phyloP scores from a whole-genome alignment of 2,113 vertebrate species.

The Neomonachus schauinslandi region DNA sequence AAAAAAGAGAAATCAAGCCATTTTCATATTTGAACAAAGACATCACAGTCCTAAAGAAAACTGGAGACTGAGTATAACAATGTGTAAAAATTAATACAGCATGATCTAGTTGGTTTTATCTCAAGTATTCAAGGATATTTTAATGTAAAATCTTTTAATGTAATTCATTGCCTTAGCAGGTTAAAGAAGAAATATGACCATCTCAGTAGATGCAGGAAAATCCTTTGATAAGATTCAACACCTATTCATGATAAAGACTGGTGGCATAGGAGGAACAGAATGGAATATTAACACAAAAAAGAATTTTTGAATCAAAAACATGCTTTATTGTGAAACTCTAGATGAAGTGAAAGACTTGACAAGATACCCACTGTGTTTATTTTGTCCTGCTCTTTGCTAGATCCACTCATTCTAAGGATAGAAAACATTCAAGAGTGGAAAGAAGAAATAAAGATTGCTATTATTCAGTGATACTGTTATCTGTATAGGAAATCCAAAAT shows the following conservation, averaged over 20 bases:
- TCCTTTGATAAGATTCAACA: conserved; percentile 16
- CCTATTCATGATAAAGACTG: not conserved
- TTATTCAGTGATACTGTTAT: not conserved
- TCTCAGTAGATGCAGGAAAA: not conserved
- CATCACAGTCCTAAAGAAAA: not conserved
- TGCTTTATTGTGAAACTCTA: not conserved
- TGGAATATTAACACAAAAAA: not conserved
- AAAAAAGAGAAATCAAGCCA: not conserved
- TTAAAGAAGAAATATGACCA: conserved; percentile 46
- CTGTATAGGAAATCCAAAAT: not conserved
- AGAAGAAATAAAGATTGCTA: not conserved
- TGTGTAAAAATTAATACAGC: not conserved
- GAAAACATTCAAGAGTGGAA: not conserved
- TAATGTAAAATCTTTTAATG: not conserved
- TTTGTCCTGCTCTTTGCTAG: not conserved
- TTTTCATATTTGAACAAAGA: conserved; percentile 37
- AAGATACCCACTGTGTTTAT: not conserved
- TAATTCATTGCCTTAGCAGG: not conserved
- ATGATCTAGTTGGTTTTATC: not conserved
- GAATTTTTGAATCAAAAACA: not conserved
- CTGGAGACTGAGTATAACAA: not conserved
- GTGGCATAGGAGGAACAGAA: not conserved
- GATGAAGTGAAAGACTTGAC: not conserved
- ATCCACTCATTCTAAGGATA: not conserved
- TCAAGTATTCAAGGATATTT: not conserved